Base-by-base conservation (phyloP, 2,113 vertebrate species). In the Alethe diademata region DNA sequence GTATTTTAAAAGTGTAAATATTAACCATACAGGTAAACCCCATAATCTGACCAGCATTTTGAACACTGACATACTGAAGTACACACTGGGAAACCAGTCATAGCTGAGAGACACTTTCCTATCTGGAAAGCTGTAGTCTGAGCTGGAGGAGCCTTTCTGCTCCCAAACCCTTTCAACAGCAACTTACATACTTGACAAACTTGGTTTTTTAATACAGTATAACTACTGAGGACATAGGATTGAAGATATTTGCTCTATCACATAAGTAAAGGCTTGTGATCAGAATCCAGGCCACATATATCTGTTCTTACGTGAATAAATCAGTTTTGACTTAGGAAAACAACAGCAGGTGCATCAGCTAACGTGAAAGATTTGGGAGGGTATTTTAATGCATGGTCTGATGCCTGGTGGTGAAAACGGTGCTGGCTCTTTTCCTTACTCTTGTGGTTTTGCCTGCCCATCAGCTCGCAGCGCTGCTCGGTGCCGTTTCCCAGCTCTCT, bases 21-120 rank as follows among this genome's bases (percentile, higher is more conserved):
- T 81, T 92, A 96, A 80, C 93, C 50, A 24, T 75, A 40, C 58
- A 97, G 75, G 93, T 96, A 90, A 95, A 69, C 80, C 72, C 53
- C 76, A 35, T 47, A 61, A 84, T 80, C 74, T 35, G 65, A 91
- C 29, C 28, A 56, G 53, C 73, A 75, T 87, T 71, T 48, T 35
- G 35, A 76, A 72, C 0, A 3, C 58, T 50, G 60, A 67, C 64
- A 1, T 9, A 65, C 75, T 40, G 69, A 35, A 89, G 60, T 43
- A 62, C 1, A 26, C 53, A 38, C 54, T 54, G 58, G 82, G 53
- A 95, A 94, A 61, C 56, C 36, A 75, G 50, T 31, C 57, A 5
- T 6, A 62, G 53, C 53, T 8, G 26, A 70, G 57, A 36, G 16
- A 60, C 0, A 14, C 1, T 1, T 33, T 65, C 36, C 81, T 57